A percentile compares a stretch with the other conserved stretches of the same genome.
Evolutionary conservation across 2,797 vertebrate genomes (phyloP).

Genomic region (Graptemys geographica): DNA sequence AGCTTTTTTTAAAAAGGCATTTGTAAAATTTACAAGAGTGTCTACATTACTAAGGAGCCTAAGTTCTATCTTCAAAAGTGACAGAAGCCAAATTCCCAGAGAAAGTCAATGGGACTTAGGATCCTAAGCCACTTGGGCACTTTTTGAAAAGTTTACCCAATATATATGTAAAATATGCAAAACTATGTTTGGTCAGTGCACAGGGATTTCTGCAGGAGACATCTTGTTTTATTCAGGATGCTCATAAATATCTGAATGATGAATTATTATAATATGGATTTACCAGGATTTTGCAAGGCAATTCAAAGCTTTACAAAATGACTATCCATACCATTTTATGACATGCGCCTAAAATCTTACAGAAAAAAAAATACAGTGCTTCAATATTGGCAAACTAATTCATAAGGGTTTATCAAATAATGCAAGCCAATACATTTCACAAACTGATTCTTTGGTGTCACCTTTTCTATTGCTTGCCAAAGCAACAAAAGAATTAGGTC

Average conservation of each 20-base stretch:
- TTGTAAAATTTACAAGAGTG: not conserved
- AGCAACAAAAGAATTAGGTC: conserved; percentile 28
- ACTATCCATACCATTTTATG: not conserved
- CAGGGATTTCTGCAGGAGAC: conserved; percentile 10
- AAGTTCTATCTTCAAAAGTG: not conserved
- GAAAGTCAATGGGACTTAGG: not conserved
- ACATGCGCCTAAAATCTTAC: not conserved
- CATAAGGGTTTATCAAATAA: conserved; percentile 38
- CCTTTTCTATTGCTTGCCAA: conserved; percentile 12
- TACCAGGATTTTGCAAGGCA: not conserved
- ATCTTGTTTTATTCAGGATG: not conserved
- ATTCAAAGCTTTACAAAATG: not conserved
- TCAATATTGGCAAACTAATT: conserved; percentile 41
- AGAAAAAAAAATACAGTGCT: not conserved
- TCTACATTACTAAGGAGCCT: not conserved
- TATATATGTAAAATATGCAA: not conserved
- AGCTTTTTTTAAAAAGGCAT: not conserved
- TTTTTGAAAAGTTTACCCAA: conserved; percentile 18
- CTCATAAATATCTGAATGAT: not conserved
- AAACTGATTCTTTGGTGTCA: conserved; percentile 33
- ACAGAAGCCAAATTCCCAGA: not conserved
- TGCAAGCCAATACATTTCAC: conserved; percentile 48
- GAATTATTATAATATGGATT: not conserved
- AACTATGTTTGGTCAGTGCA: rapidly evolving
- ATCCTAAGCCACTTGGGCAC: not conserved